A percentile compares a stretch with the other conserved stretches of the same genome.
Conservation (phyloP, 2,797 vertebrate species). For the Amblyopsis hoosieri region DNA sequence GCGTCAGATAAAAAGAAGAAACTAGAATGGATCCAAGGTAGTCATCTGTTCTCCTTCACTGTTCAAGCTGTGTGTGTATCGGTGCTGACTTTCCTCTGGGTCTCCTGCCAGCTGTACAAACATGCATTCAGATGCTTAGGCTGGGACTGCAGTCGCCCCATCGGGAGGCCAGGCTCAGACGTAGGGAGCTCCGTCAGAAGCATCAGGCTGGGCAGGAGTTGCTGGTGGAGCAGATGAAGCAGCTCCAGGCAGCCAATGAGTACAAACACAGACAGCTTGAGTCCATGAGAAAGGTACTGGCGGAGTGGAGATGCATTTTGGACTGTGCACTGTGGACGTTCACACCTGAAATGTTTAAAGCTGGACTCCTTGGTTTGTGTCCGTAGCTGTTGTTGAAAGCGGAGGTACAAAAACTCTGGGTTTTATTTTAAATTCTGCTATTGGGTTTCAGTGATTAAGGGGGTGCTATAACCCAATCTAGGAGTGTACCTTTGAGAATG, state of each 20-base stretch:
- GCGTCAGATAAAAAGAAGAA: constrained; percentile 96
- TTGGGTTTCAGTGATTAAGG: too few relatives aligned
- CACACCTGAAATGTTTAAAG: not conserved
- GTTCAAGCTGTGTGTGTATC: not conserved
- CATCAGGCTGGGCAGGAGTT: constrained; percentile 84
- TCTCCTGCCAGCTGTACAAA: constrained; percentile 83
- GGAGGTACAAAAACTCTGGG: too few relatives aligned
- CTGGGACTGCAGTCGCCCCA: constrained; percentile 84
- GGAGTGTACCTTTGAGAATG: too few relatives aligned
- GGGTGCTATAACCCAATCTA: too few relatives aligned
- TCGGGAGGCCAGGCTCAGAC: constrained; percentile 86
- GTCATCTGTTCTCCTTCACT: not conserved
- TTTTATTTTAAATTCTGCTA: too few relatives aligned
- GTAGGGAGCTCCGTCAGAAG: constrained; percentile 86
- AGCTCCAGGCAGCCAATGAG: constrained; percentile 87
- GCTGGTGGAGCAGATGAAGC: constrained; percentile 87
- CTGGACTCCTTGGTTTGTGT: too few relatives aligned
- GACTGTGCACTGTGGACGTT: not conserved
- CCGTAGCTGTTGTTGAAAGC: too few relatives aligned
- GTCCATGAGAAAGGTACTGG: constrained; percentile 85
- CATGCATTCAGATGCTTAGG: constrained; percentile 83
- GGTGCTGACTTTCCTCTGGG: not conserved
- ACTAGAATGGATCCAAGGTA: constrained; percentile 98
- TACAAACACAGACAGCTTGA: constrained; percentile 91
- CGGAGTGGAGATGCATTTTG: too few relatives aligned